A percentile compares a stretch with the other conserved stretches of the same genome.
Conservation (phyloP, 1,140 invertebrate genomes). For the Orius laevigatus region DNA sequence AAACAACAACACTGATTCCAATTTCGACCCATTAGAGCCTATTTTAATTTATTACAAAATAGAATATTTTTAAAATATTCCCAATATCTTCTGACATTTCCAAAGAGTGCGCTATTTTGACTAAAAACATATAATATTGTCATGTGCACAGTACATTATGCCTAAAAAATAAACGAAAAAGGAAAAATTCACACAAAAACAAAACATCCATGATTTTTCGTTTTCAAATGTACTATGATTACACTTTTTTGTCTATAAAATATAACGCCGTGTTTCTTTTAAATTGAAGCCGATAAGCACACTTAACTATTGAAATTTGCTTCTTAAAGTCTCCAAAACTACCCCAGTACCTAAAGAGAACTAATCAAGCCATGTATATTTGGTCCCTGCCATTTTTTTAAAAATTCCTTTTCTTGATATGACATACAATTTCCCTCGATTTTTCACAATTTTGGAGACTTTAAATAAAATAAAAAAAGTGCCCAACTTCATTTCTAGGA, state of each 20-base stretch:
- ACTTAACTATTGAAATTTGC: no score
- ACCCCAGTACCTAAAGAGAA: no score
- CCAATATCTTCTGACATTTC: not conserved
- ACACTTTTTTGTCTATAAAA: conserved; percentile 9
- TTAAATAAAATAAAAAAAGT: no score
- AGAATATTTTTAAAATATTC: conserved; percentile 9
- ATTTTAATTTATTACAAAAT: conserved; percentile 1
- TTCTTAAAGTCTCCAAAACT: no score
- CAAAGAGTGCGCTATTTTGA: conserved; percentile 7
- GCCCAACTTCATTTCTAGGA: no score
- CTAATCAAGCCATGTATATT: no score
- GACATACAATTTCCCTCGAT: no score
- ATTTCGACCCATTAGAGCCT: not conserved
- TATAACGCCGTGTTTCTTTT: conserved; percentile 1
- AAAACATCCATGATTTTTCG: conserved; percentile 1
- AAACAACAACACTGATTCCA: conserved; percentile 1
- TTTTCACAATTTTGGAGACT: no score
- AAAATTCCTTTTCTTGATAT: no score
- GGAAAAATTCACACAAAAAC: conserved; percentile 2
- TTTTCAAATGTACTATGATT: not conserved
- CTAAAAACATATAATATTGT: conserved; percentile 14
- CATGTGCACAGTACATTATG: conserved; percentile 12
- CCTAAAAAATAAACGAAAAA: not conserved
- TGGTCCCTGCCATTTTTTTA: no score
- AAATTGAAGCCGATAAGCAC: no score